Evolutionary conservation across 2,888 invertebrate species (phyloP).

Genomic region (Heliconius erato): DNA sequence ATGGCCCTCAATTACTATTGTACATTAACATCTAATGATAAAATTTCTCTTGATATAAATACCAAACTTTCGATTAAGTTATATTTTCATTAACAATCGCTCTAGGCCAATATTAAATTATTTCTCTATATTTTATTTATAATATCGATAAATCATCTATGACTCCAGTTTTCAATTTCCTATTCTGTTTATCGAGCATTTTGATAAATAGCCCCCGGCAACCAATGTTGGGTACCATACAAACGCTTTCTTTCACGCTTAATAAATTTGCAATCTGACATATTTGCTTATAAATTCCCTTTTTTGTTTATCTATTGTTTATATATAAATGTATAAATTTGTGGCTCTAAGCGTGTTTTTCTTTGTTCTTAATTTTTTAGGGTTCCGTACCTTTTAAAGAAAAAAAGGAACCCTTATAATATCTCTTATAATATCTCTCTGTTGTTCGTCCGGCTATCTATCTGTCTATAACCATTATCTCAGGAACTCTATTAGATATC

Average conservation of each 20-base stretch:
- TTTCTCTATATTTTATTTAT: conserved; percentile 83
- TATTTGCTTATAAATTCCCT: conserved; percentile 76
- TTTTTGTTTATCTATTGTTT: conserved; percentile 71
- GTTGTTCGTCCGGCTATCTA: too few relatives aligned
- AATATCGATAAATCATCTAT: conserved; percentile 82
- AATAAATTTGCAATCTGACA: conserved; percentile 79
- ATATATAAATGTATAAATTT: not conserved
- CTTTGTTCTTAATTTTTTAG: not conserved
- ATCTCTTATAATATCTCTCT: too few relatives aligned
- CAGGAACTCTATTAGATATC: too few relatives aligned
- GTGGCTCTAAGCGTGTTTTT: not conserved
- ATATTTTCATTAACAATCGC: conserved; percentile 57
- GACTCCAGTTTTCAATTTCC: conserved; percentile 83
- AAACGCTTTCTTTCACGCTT: conserved; percentile 75
- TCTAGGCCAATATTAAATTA: conserved; percentile 80
- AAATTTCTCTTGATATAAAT: not conserved
- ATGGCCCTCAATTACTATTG: too few relatives aligned
- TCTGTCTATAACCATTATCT: too few relatives aligned
- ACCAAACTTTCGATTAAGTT: conserved; percentile 59
- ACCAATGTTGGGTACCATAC: conserved; percentile 71
- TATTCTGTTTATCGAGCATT: conserved; percentile 82
- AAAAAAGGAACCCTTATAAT: too few relatives aligned
- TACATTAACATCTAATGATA: too few relatives aligned
- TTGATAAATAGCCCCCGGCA: conserved; percentile 82
- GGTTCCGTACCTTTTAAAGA: too few relatives aligned